Percentiles rank a stretch among this genome's conserved stretches.
phyloP scores from a whole-genome alignment of 2,113 vertebrate species.

The Pteruthius melanotis region DNA sequence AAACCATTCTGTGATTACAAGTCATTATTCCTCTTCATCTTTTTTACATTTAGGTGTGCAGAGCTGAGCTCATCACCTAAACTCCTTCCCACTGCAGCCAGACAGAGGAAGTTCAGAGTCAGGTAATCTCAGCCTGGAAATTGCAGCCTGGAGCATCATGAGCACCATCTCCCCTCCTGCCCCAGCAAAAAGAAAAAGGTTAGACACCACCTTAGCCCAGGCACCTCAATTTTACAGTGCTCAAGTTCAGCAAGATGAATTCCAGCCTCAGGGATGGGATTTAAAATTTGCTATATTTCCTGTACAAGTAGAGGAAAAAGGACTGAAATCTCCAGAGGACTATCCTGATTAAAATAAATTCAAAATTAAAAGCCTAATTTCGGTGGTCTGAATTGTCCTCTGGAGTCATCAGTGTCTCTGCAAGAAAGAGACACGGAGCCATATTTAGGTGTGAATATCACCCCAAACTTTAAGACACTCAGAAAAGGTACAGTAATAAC shows the following conservation, averaged over 20 bases:
- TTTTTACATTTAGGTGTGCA: background rate
- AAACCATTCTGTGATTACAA: background rate
- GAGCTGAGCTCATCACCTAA: background rate
- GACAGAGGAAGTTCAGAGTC: background rate
- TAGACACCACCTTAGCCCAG: background rate
- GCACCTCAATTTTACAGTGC: background rate
- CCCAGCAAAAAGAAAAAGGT: background rate
- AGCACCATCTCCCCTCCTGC: background rate
- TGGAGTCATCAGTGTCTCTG: background rate
- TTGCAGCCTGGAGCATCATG: background rate
- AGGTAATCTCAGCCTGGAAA: background rate
- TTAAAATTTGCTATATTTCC: rapidly evolving
- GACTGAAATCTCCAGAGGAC: background rate
- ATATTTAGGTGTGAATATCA: background rate
- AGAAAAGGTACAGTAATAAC: background rate
- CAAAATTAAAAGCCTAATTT: background rate
- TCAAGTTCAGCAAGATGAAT: background rate
- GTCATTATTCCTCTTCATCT: background rate
- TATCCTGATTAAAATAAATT: background rate
- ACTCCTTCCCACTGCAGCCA: background rate
- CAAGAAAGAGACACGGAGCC: rapidly evolving
- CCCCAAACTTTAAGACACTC: background rate
- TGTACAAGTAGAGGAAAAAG: background rate
- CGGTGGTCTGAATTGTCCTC: background rate
- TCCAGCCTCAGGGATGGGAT: background rate